Conservation (phyloP, 1,140 invertebrate species). For the Probaryconus sp. region DNA sequence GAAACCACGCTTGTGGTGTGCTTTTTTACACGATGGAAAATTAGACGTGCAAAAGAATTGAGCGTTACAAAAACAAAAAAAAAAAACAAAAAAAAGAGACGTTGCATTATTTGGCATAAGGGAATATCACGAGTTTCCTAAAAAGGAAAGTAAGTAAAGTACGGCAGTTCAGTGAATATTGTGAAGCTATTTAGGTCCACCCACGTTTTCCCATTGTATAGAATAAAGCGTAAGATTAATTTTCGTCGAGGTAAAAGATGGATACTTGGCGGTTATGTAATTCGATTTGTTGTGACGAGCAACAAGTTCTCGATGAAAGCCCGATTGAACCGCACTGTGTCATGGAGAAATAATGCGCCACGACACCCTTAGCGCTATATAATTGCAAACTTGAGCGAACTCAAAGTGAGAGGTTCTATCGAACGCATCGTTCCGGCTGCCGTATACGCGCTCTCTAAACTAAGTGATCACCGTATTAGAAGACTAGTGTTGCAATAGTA, state of each 20-base stretch:
- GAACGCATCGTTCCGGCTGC: slow-evolving; percentile 51
- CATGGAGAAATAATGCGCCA: slow-evolving; percentile 20
- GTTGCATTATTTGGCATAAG: slow-evolving; percentile 24
- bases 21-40: no score
- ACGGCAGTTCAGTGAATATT: slow-evolving; percentile 16
- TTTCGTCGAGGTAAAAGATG: slow-evolving; percentile 10
- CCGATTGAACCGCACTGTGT: slow-evolving; percentile 13
- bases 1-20: slow-evolving; percentile 22
- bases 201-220: slow-evolving; percentile 20
- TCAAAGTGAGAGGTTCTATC: slow-evolving; percentile 41
- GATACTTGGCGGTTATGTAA: slow-evolving; percentile 21
- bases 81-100: slow-evolving; percentile 13
- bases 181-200: slow-evolving; percentile 28
- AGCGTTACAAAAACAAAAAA: slow-evolving; percentile 1
- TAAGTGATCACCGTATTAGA: slow-evolving; percentile 37
- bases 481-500: slow-evolving; percentile 12
- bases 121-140: slow-evolving; percentile 23
- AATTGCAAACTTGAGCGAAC: slow-evolving; percentile 25
- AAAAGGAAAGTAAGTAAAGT: slow-evolving; percentile 37
- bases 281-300: slow-evolving; percentile 3
- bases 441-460: slow-evolving; percentile 31
- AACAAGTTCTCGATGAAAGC: slow-evolving; percentile 1
- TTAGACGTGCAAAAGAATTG: not conserved
- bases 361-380: slow-evolving; percentile 9
- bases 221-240: slow-evolving; percentile 25